Base-by-base conservation (phyloP, 2,888 invertebrate genomes). In the Xanthia icteritia region DNA sequence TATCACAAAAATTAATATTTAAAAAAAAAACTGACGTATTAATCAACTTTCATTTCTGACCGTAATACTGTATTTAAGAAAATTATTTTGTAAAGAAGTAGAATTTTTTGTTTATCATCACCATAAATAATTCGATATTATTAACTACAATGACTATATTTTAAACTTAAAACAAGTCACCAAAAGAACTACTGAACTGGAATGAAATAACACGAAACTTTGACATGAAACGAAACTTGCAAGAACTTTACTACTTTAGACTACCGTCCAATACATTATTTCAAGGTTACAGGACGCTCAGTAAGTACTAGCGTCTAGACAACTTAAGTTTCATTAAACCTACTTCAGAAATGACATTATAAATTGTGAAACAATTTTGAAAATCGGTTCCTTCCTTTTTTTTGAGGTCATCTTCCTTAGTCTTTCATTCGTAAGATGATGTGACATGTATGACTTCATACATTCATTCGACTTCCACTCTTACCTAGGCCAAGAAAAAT, bases 221-320 rank as follows among this genome's bases (percentile, higher is more conserved):
- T 15, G 17, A 9, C 5, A n/a, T 8, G 1, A 15, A 51, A 54
- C 17, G 1, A 81, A 54, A 45, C 9, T 74, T 61, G 17, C 27
- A 45, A 73, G 27, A 58, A 74, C 51, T 27, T 81, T 4, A 4
- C 13, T n/a, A 60, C 39, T 56, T 64, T 15, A 15, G 23, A 39
- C 17, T 17, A 13, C 11, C 23, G 36, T 45, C 23, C 13, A 48
- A n/a, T 58, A 48, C 39, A 81, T 73, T n/a, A 64, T 39, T 82
- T 48, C 31, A 64, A 58, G 63, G 39, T 17, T 20, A 27, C 11
- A 45, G 36, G 17, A 15, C 15, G 31, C 20, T 39, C 5, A 2
- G 39, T 58, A 48, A 15, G 48, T 39, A 56, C n/a, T 2, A 31
- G 31, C 15, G 17, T 39, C 56, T 75, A 58, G 39, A 76, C 20